A percentile compares a stretch with the other conserved stretches of the same genome.
phyloP scores from a whole-genome alignment of 1,140 invertebrate genomes.

The Nephotettix cincticeps region DNA sequence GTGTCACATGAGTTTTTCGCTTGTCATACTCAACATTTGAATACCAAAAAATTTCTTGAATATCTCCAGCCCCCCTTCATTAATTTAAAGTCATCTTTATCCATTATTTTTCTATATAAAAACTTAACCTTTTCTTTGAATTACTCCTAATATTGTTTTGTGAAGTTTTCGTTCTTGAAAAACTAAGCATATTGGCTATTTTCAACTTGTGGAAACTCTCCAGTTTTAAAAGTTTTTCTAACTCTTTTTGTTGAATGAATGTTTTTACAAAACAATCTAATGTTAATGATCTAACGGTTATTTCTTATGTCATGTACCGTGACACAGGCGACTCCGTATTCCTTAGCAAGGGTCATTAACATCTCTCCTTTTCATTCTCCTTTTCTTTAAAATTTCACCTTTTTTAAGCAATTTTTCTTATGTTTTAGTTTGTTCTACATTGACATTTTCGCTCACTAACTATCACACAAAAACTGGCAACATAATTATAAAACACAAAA shows the following conservation, averaged over 20 bases:
- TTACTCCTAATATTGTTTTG: neutral
- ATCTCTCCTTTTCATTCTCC: neutral
- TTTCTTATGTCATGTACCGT: neutral
- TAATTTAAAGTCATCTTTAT: conserved; percentile 23
- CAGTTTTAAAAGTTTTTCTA: neutral
- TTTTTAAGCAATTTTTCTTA: too few relatives aligned
- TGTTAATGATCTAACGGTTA: neutral
- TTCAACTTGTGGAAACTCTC: neutral
- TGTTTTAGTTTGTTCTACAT: too few relatives aligned
- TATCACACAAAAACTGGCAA: too few relatives aligned
- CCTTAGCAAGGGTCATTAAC: neutral
- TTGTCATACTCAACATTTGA: neutral
- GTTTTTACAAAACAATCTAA: neutral
- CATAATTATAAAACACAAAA: too few relatives aligned
- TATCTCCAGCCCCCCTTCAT: conserved; percentile 13
- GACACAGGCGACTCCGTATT: neutral
- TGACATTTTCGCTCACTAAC: too few relatives aligned
- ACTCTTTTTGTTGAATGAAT: neutral
- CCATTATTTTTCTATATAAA: conserved; percentile 5
- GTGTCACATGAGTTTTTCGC: neutral
- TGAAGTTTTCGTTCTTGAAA: neutral
- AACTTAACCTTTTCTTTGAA: neutral
- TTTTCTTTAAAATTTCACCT: too few relatives aligned
- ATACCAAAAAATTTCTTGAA: conserved; percentile 33
- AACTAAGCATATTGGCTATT: neutral